These are phyloP conservation scores for Melieria omissa DNA, from an alignment of 2,888 invertebrate species.

Conservation along the genomic window DNA sequence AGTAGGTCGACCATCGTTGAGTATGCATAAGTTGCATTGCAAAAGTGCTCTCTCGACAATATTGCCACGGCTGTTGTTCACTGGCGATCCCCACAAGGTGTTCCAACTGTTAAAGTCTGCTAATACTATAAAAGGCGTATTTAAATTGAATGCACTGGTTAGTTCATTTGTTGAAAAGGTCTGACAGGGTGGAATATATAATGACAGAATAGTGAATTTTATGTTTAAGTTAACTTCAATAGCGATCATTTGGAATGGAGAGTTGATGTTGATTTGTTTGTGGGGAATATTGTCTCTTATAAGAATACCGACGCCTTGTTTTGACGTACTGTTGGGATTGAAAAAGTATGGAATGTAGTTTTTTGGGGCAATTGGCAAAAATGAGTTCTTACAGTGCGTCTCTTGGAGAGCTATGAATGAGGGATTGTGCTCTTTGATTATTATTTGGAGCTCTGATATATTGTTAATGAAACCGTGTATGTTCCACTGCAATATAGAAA, in stretches of 20 bases:
- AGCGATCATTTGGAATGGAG: slow-evolving; percentile 1
- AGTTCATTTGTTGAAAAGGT: background rate
- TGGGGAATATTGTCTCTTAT: slow-evolving; percentile 27
- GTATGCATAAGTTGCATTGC: slow-evolving; percentile 21
- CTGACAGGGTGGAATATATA: background rate
- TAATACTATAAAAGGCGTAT: background rate
- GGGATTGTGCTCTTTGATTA: slow-evolving; percentile 23
- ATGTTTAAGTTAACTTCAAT: slow-evolving; percentile 27
- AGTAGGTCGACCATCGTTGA: slow-evolving; percentile 36
- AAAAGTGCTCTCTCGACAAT: slow-evolving; percentile 24
- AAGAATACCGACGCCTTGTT: slow-evolving; percentile 26
- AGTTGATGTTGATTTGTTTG: slow-evolving; percentile 15
- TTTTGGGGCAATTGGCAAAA: slow-evolving; percentile 17
- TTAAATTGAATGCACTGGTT: background rate
- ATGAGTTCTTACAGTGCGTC: slow-evolving; percentile 20
- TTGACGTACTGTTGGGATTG: slow-evolving; percentile 14
- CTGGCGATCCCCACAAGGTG: background rate
- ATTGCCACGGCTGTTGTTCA: slow-evolving; percentile 10
- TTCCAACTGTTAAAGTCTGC: slow-evolving; percentile 5
- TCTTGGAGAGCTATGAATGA: slow-evolving; percentile 22
- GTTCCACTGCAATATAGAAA: slow-evolving; percentile 27
- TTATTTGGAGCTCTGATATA: slow-evolving; percentile 16
- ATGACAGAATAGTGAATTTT: background rate
- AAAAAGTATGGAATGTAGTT: slow-evolving; percentile 18
- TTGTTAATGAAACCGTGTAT: slow-evolving; percentile 30